phyloP scores from a whole-genome alignment of 2,113 vertebrate species.

The Rhipidura dahli region DNA sequence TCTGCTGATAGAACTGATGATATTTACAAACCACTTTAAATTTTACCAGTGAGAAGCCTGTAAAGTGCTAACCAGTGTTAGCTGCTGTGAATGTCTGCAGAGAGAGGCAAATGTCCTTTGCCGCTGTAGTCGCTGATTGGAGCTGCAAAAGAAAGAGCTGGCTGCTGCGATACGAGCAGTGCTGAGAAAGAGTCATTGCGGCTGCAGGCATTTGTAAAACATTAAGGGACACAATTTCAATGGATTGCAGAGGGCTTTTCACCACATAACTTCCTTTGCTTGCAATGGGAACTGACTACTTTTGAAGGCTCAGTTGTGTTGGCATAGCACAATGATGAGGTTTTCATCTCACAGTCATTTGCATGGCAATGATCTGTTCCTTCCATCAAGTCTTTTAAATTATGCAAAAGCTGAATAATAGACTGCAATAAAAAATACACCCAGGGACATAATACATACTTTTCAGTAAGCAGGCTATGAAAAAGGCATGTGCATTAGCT shows the following conservation, averaged over 20 bases:
- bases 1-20: background rate
- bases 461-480: background rate
- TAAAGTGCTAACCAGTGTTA: background rate
- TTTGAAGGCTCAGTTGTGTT: conserved; percentile 7
- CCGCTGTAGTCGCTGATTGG: background rate
- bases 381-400: conserved; percentile 14
- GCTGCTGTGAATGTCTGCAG: background rate
- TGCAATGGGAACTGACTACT: background rate
- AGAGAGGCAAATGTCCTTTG: background rate
- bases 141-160: background rate
- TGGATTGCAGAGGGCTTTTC: conserved; percentile 23
- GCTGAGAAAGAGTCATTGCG: background rate
- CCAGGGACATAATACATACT: background rate
- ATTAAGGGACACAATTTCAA: background rate
- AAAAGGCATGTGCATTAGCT: background rate
- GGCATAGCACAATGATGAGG: background rate
- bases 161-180: background rate
- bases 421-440: background rate
- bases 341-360: conserved; percentile 26
- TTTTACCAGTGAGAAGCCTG: background rate
- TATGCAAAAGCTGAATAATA: background rate
- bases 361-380: background rate
- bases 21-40: background rate
- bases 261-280: background rate
- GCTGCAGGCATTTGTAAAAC: conserved; percentile 15